Conservation (phyloP, 2,113 vertebrate genomes). For the Myocastor coypus region DNA sequence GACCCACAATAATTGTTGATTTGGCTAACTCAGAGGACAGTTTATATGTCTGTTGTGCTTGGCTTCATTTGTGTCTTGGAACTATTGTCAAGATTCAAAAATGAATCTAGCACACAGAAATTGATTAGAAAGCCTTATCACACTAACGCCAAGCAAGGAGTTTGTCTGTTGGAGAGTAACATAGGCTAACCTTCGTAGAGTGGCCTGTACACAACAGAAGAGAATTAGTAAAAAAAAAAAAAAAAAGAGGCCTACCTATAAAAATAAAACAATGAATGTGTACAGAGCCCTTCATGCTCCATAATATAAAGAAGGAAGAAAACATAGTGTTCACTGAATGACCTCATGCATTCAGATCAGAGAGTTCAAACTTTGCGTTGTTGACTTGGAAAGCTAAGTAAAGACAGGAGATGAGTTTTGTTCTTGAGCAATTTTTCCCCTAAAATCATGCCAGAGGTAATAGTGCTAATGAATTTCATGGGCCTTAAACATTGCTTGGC, state of each 20-base stretch:
- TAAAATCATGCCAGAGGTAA: conserved; percentile 26
- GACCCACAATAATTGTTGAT: background rate
- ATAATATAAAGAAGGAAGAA: background rate
- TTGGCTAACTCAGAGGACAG: background rate
- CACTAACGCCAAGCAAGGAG: background rate
- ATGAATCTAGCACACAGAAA: background rate
- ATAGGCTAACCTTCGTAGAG: background rate
- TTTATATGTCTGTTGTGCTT: background rate
- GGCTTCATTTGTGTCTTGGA: background rate
- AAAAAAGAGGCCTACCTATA: background rate
- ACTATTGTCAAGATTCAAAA: background rate
- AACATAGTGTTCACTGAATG: accelerated
- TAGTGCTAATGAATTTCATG: conserved; percentile 37
- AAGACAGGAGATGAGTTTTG: background rate
- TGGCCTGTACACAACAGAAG: background rate
- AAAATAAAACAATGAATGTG: background rate
- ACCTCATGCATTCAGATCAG: background rate
- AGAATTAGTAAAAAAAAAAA: background rate
- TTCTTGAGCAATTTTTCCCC: background rate
- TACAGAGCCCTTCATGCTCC: background rate
- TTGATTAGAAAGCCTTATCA: background rate
- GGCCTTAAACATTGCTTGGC: conserved; percentile 4
- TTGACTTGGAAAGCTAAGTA: background rate
- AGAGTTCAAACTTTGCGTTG: background rate
- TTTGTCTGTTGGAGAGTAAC: accelerated